Evolutionary conservation across 1,140 invertebrate genomes (phyloP), one percentile per base, ranked within the genome.

Genomic region (Cyrtorhinus lividipennis): DNA sequence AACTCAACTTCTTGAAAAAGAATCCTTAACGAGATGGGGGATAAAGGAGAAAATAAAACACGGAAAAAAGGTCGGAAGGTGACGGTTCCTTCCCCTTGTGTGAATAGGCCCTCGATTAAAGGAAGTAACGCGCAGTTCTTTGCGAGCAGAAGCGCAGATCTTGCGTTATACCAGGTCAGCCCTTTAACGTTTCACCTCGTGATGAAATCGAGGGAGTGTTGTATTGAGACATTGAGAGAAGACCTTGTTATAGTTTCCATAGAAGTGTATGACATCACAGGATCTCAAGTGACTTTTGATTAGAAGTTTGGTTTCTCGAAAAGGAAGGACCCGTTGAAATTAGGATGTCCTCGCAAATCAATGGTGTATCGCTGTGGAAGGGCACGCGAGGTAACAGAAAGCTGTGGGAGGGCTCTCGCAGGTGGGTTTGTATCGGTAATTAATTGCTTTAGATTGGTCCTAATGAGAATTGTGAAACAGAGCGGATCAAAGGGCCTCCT

Each of bases 381-480:
- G n/a, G n/a, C n/a, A n/a, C n/a, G n/a, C n/a, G n/a, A n/a, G n/a
- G n/a, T n/a, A n/a, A n/a, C n/a, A n/a, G n/a, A n/a, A n/a, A n/a
- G n/a, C n/a, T n/a, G n/a, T 59, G 13, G 24, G 15, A 30, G n/a
- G 26, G 13, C n/a, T 26, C 27, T 22, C 24, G 24, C 27, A 59
- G 58, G 58, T 59, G 18, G 48, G 48, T 53, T 53, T 53, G 58
- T 59, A 59, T 59, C 58, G 24, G 58, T 59, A 59, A 59, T 59
- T 59, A 59, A 59, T 59, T 59, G 58, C 58, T 30, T 30, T 59
- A 59, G 58, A 59, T 59, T 59, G 25, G 58, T 59, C 58, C 27
- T 59, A 59, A 59, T 59, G 58, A 59, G 58, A 30, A 59, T 59
- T 59, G 58, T 25, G 58, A n/a, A 59, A 1, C 58, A 26, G 24